Evolutionary conservation across 2,888 invertebrate species (phyloP).

Genomic region (Cabera pusaria): DNA sequence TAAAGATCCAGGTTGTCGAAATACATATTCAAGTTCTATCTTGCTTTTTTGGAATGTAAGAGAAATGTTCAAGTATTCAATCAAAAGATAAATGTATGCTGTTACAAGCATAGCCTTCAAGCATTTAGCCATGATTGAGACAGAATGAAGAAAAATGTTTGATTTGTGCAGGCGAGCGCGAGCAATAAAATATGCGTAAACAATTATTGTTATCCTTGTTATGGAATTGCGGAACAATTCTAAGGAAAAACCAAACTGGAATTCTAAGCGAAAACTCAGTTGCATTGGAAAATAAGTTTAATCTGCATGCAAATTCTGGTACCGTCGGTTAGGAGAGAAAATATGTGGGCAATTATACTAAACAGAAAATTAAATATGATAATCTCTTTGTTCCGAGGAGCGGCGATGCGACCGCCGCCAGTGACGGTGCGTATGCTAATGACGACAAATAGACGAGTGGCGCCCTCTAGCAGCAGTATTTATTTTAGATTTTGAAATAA

Average conservation of each 20-base stretch:
- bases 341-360: slow-evolving; percentile 70
- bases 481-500: slow-evolving; percentile 31
- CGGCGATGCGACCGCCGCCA: slow-evolving; percentile 35
- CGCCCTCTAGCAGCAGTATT: slow-evolving; percentile 38
- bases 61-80: slow-evolving; percentile 45
- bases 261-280: not conserved
- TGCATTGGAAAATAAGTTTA: slow-evolving; percentile 14
- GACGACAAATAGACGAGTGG: slow-evolving; percentile 57
- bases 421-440: slow-evolving; percentile 60
- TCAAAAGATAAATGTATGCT: slow-evolving; percentile 44
- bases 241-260: slow-evolving; percentile 8
- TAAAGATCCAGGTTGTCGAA: slow-evolving; percentile 31
- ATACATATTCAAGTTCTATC: slow-evolving; percentile 51
- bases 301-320: slow-evolving; percentile 55
- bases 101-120: slow-evolving; percentile 43
- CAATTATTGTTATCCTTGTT: slow-evolving; percentile 10
- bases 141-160: no score
- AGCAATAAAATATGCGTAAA: slow-evolving; percentile 14
- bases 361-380: slow-evolving; percentile 75
- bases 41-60: slow-evolving; percentile 33
- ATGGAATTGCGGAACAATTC: no score
- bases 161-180: no score
- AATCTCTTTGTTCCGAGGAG: slow-evolving; percentile 59
- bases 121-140: slow-evolving; percentile 51
- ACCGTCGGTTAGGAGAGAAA: slow-evolving; percentile 45